These are phyloP conservation scores for Oxyruncus cristatus DNA, from an alignment of 2,113 vertebrate species.

Conservation along the genomic window DNA sequence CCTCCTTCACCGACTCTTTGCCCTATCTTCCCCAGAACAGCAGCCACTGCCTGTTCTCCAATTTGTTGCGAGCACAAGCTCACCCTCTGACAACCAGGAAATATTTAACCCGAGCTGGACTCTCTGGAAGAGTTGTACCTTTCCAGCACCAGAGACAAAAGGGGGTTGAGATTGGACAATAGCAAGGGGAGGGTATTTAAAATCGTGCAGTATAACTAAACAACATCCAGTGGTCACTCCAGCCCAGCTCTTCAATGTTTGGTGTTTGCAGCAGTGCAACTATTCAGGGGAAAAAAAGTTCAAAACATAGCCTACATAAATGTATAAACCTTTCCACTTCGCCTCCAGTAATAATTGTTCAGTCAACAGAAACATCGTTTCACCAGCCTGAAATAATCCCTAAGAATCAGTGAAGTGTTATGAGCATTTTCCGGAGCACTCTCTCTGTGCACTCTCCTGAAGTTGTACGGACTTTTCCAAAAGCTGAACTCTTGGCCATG, in stretches of 20 bases:
- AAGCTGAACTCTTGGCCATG: fast-evolving
- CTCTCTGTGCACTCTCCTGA: not conserved
- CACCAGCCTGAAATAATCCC: slow-evolving; percentile 31
- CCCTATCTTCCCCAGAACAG: not conserved
- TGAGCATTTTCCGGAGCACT: not conserved
- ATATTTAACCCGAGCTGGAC: not conserved
- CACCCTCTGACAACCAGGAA: not conserved
- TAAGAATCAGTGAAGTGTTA: not conserved
- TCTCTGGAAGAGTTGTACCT: not conserved
- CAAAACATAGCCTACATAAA: not conserved
- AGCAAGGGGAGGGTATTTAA: not conserved
- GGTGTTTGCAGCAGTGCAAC: not conserved
- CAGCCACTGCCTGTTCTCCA: not conserved
- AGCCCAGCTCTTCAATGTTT: not conserved
- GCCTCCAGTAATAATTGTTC: not conserved
- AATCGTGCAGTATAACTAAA: fast-evolving
- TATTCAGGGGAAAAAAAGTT: not conserved
- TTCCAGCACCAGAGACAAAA: not conserved
- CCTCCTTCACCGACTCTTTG: fast-evolving
- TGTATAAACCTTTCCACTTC: not conserved
- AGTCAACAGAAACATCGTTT: slow-evolving; percentile 2
- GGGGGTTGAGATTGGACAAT: not conserved
- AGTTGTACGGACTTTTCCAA: not conserved
- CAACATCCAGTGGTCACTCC: not conserved
- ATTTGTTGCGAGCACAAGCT: not conserved